A percentile compares a stretch with the other conserved stretches of the same genome.
Evolutionary conservation across 2,797 vertebrate genomes (phyloP).

Genomic region (Sebastes oblongus): DNA sequence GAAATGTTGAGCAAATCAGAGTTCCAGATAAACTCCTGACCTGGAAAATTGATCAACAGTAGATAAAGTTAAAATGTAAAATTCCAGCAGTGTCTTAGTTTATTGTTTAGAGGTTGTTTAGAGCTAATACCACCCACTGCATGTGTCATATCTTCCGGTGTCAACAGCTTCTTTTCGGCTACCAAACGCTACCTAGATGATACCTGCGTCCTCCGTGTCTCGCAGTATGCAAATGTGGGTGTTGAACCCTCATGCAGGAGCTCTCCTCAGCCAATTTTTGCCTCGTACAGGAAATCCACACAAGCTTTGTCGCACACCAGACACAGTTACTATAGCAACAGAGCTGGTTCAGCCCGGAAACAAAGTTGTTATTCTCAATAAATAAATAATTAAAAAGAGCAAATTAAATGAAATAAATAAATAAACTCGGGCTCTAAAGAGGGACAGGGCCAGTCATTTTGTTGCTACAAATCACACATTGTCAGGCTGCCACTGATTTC

Average conservation of each 20-base stretch:
- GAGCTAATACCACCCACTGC: not conserved
- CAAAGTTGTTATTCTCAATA: slow-evolving; percentile 61
- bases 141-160: slow-evolving; percentile 4
- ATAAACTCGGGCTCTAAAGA: slow-evolving; percentile 25
- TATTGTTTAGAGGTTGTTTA: not conserved
- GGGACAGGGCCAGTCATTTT: not conserved
- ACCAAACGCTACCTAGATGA: slow-evolving; percentile 9
- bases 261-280: slow-evolving; percentile 47
- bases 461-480: not conserved
- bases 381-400: slow-evolving; percentile 49
- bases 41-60: not conserved
- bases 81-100: not conserved
- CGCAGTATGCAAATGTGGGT: slow-evolving; percentile 58
- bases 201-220: slow-evolving; percentile 31
- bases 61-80: not conserved
- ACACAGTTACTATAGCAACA: slow-evolving; percentile 76
- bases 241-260: slow-evolving; percentile 57
- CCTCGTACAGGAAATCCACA: slow-evolving; percentile 53
- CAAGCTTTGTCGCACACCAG: slow-evolving; percentile 67
- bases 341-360: slow-evolving; percentile 59
- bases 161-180: slow-evolving; percentile 3
- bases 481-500: not conserved
- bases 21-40: not conserved
- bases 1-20: slow-evolving; percentile 3
- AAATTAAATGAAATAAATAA: slow-evolving; percentile 51